Evolutionary conservation across 2,888 invertebrate species (phyloP).

Genomic region (Brachycybe producta): DNA sequence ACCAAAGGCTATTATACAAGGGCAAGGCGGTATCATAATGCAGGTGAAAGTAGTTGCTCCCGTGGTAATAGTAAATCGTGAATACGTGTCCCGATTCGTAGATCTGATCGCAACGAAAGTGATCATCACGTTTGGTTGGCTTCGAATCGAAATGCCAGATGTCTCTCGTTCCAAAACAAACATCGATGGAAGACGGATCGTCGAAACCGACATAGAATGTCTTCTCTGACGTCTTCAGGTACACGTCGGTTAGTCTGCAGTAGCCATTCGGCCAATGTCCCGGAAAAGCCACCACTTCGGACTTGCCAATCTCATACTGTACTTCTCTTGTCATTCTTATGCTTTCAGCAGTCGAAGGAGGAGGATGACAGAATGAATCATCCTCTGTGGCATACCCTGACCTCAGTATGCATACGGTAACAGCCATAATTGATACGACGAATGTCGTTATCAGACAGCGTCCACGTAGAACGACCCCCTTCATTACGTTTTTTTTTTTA

Average conservation of each 20-base stretch:
- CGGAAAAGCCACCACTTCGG: conserved; percentile 16
- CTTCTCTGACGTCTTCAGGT: conserved; percentile 18
- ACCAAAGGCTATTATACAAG: conserved; percentile 19
- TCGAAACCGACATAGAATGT: conserved; percentile 16
- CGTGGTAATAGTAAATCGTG: conserved; percentile 24
- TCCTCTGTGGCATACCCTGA: no score
- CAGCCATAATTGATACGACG: no score
- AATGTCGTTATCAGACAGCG: no score
- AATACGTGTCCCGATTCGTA: conserved; percentile 25
- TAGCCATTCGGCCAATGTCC: conserved; percentile 23
- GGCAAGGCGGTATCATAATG: conserved; percentile 26
- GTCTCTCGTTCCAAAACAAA: conserved; percentile 19
- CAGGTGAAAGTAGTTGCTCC: conserved; percentile 27
- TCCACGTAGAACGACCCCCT: no score
- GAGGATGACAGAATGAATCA: no score
- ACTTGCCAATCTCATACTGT: not conserved
- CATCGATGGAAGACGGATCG: conserved; percentile 15
- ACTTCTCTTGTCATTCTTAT: no score
- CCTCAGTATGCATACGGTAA: no score
- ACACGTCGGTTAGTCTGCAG: conserved; percentile 21
- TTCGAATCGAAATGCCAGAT: conserved; percentile 20
- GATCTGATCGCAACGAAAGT: conserved; percentile 22
- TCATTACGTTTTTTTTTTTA: no score
- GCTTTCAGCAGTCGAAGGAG: no score
- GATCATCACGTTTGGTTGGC: not conserved